phyloP scores from a whole-genome alignment of 2,888 invertebrate genomes.

The Agonopterix subpropinquella region DNA sequence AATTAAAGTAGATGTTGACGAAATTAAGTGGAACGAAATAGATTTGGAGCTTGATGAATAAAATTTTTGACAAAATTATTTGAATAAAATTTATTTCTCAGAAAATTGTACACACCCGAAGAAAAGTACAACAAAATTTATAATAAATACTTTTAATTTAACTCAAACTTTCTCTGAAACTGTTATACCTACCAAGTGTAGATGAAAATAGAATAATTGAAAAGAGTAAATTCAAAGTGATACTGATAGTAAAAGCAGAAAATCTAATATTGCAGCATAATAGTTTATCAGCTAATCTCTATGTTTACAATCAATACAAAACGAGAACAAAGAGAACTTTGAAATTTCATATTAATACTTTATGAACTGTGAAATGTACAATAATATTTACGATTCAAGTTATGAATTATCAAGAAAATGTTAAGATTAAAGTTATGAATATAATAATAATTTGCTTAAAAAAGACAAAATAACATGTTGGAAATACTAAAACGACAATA shows the following conservation, averaged over 20 bases:
- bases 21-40: constrained; percentile 39
- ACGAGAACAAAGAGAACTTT: constrained; percentile 27
- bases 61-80: constrained; percentile 46
- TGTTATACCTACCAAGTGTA: constrained; percentile 46
- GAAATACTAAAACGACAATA: constrained; percentile 27
- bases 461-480: neutral
- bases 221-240: constrained; percentile 39
- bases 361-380: neutral
- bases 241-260: constrained; percentile 35
- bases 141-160: constrained; percentile 45
- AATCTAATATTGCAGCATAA: constrained; percentile 39
- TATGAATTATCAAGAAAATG: constrained; percentile 14
- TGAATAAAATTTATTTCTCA: constrained; percentile 74
- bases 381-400: constrained; percentile 11
- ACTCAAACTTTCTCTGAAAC: constrained; percentile 44
- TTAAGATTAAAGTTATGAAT: constrained; percentile 1
- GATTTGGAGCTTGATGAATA: constrained; percentile 36
- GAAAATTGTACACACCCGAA: constrained; percentile 73
- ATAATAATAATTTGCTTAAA: neutral
- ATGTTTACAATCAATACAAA: constrained; percentile 8
- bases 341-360: constrained; percentile 11
- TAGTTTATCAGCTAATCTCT: constrained; percentile 18
- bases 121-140: constrained; percentile 68
- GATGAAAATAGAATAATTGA: constrained; percentile 58
- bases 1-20: constrained; percentile 26